phyloP scores from a whole-genome alignment of 1,140 invertebrate genomes.

The Sinonovacula constricta region DNA sequence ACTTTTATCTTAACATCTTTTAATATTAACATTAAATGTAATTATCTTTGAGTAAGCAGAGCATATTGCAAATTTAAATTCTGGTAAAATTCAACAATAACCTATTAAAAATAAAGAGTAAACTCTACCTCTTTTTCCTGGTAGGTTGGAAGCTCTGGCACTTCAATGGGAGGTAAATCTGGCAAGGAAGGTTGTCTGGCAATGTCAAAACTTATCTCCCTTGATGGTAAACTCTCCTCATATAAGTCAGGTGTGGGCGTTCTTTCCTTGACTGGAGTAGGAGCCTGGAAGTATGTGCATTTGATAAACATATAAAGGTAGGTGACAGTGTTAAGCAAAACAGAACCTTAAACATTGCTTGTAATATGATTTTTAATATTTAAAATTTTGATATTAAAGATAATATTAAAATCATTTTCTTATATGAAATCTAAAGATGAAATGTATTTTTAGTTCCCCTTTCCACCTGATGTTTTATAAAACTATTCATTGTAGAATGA shows the following conservation, averaged over 20 bases:
- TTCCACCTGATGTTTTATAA: too few relatives aligned
- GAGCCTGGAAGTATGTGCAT: constrained; percentile 4
- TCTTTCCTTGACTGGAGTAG: constrained; percentile 2
- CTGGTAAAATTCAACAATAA: constrained; percentile 24
- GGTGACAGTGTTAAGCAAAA: too few relatives aligned
- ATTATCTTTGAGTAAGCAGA: constrained; percentile 21
- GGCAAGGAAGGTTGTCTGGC: constrained; percentile 24
- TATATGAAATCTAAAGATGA: too few relatives aligned
- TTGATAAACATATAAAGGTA: too few relatives aligned
- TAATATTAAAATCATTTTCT: too few relatives aligned
- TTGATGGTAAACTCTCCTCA: constrained; percentile 24
- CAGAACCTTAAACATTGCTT: too few relatives aligned
- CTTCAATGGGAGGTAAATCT: constrained; percentile 55
- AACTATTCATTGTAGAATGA: too few relatives aligned
- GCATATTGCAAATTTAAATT: too few relatives aligned
- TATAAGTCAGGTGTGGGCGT: constrained; percentile 18
- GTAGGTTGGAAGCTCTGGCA: constrained; percentile 55
- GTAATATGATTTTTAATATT: too few relatives aligned
- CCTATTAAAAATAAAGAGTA: not conserved
- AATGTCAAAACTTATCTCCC: constrained; percentile 48
- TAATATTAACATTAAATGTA: constrained; percentile 37
- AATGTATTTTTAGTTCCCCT: too few relatives aligned
- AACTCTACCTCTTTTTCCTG: constrained; percentile 52
- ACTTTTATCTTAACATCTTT: not conserved
- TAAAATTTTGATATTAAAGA: too few relatives aligned